Base-by-base conservation (phyloP, 2,888 invertebrate species). In the Eupithecia abbreviata region DNA sequence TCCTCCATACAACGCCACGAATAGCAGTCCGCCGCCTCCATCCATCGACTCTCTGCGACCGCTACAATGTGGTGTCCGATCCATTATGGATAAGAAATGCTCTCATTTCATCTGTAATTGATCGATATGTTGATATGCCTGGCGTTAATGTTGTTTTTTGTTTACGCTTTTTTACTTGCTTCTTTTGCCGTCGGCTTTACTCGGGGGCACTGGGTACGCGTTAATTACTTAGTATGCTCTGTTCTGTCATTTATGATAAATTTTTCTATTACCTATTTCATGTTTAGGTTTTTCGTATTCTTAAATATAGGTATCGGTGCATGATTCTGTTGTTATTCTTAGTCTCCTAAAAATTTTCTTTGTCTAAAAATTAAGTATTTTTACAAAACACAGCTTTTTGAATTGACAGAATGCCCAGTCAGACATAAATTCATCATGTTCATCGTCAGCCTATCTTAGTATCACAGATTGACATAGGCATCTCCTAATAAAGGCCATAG, bases 11-110 rank as follows among this genome's bases (percentile, higher is more conserved):
- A 2, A 10, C 1, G 30, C 30, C 62, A 62, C 30, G 10, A 62
- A 30, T 30, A 62, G 62, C 62, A 12, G 30, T 62, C 1, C 10
- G 6, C 2, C 10, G 2, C 30, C 10, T 62, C 43, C 41, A 41
- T 71, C 30, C 45, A 67, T n/a, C 58, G 58, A 65, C 72, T 62
- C 77, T 18, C 68, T n/a, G 30, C 69, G 47, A 85, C 88, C 88
- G 86, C 66, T 30, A 12, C 62, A 62, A 30, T 62, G 62, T 79
- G 88, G 82, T 91, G 91, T 92, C 92, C 89, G 93, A 94, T 94
- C 93, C 91, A 92, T 92, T 92, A 93, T 90, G 92, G 93, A 94
- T 94, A 94, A 94, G 93, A 89, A 93, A 89, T 88, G 91, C 90
- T 94, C 93, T 91, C 89, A 93, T 94, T 94, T 87, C 91, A 87